These are phyloP conservation scores for Crocidura indochinensis DNA, from an alignment of 2,797 vertebrate species.

Conservation along the genomic window DNA sequence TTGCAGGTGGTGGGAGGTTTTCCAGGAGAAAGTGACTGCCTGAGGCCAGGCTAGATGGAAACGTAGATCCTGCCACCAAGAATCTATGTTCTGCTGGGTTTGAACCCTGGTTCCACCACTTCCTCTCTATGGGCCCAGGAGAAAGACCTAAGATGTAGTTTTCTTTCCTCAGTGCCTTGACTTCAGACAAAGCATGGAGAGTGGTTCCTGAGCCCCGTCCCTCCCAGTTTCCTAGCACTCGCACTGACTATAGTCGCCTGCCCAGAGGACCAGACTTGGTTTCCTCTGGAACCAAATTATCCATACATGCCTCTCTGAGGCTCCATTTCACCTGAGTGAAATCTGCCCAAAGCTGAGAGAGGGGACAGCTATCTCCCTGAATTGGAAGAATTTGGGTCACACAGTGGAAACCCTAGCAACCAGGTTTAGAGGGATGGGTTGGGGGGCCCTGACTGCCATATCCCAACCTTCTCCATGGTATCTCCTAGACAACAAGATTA, in stretches of 20 bases:
- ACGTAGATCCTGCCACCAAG: not conserved
- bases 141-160: no score
- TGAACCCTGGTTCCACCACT: not conserved
- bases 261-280: not conserved
- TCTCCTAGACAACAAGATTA: slow-evolving; percentile 25
- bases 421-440: slow-evolving; percentile 27
- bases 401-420: slow-evolving; percentile 77
- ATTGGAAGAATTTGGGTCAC: slow-evolving; percentile 77
- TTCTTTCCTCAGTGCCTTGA: no score
- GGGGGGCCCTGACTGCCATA: not conserved
- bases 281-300: slow-evolving; percentile 29
- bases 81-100: not conserved
- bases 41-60: not conserved
- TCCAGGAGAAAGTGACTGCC: not conserved
- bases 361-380: slow-evolving; percentile 54
- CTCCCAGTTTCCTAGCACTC: no score
- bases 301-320: slow-evolving; percentile 19
- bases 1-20: not conserved
- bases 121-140: not conserved
- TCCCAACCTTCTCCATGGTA: not conserved
- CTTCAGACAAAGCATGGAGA: not conserved
- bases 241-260: no score
- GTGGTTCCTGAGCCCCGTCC: not conserved
- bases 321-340: slow-evolving; percentile 58
- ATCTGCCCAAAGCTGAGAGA: slow-evolving; percentile 59